phyloP scores from a whole-genome alignment of 1,140 invertebrate species.

The Rhizoglyphus robini region DNA sequence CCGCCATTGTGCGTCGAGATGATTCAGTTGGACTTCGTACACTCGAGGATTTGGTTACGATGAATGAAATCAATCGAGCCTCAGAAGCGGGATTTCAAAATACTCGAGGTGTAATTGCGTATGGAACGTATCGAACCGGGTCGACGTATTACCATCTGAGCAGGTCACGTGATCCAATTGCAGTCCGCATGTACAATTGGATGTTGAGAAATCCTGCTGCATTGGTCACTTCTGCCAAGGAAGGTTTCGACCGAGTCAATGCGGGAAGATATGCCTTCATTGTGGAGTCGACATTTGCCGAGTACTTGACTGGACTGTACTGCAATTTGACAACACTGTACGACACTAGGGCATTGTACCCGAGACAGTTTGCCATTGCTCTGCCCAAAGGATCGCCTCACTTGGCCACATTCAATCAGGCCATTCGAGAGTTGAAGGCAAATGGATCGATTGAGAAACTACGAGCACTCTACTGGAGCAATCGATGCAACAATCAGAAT shows the following conservation, averaged over 20 bases:
- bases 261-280: conserved; percentile 12
- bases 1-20: neutral
- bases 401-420: neutral
- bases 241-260: conserved; percentile 16
- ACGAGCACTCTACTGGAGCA: neutral
- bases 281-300: conserved; percentile 16
- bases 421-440: conserved; percentile 10
- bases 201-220: conserved; percentile 4
- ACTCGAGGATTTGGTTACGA: neutral
- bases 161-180: neutral
- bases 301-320: conserved; percentile 7
- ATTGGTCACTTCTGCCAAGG: conserved; percentile 2
- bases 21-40: neutral
- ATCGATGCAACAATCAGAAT: neutral
- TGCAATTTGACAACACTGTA: conserved; percentile 13
- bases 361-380: conserved; percentile 15
- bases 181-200: neutral
- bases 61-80: neutral
- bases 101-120: neutral
- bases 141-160: neutral
- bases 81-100: neutral
- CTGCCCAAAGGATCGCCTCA: conserved; percentile 5
- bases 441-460: neutral
- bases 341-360: conserved; percentile 3
- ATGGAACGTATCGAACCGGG: conserved; percentile 15